Evolutionary conservation across 53 echinoderm and acorn worm species (phyloP).

Genomic region (Zoroaster sp.): DNA sequence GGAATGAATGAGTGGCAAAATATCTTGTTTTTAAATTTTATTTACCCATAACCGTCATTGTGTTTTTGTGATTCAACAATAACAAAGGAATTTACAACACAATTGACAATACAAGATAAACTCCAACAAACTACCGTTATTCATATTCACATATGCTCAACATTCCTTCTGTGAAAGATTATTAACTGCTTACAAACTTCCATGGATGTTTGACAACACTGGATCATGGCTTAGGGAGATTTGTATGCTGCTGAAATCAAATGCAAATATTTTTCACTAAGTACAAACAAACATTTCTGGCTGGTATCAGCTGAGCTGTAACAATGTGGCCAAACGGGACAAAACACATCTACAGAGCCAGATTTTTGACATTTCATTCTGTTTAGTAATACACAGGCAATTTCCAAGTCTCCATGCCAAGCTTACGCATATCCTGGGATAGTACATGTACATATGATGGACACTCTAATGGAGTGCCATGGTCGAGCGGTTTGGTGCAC

Average conservation of each 20-base stretch:
- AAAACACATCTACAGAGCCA: neutral
- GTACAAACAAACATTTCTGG: neutral
- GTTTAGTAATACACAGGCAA: neutral
- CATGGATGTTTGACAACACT: neutral
- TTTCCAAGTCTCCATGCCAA: no score
- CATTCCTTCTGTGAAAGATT: no score
- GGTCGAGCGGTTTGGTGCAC: no score
- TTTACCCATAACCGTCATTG: neutral
- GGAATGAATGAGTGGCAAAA: no score
- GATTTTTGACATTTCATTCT: neutral
- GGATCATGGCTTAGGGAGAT: neutral
- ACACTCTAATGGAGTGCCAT: neutral
- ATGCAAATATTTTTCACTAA: neutral
- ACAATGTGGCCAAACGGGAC: neutral
- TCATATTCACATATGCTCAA: neutral
- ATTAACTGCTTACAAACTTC: no score
- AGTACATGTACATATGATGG: neutral
- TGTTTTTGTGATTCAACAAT: neutral
- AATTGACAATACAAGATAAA: neutral
- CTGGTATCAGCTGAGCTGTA: neutral
- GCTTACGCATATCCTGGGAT: no score
- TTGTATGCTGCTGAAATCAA: neutral
- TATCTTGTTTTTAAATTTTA: neutral
- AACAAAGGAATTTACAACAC: neutral
- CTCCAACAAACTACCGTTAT: neutral